Conservation (phyloP, 35 echinoderm and acorn worm species). For the Lytechinus pictus region DNA sequence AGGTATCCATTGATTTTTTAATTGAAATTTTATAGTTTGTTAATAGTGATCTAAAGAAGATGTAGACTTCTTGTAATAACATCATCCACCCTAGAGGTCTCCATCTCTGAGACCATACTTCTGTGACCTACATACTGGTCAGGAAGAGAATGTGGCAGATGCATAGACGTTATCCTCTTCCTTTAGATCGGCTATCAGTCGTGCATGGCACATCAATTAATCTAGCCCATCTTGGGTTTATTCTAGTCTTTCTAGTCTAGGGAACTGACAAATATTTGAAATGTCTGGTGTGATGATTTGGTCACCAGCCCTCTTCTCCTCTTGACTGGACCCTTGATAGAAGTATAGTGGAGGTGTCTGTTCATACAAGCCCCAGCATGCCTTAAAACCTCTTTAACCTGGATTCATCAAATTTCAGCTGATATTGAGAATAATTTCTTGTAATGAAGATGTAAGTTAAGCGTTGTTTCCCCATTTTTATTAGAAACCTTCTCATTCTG, state of each 20-base stretch:
- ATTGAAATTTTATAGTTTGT: too few species aligned
- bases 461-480: too few species aligned
- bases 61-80: not conserved
- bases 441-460: too few species aligned
- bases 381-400: too few species aligned
- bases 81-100: too few species aligned
- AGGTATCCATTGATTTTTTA: too few species aligned
- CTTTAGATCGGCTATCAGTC: not conserved
- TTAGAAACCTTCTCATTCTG: too few species aligned
- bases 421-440: too few species aligned
- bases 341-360: not conserved
- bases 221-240: not conserved
- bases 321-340: not conserved
- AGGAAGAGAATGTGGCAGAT: not conserved
- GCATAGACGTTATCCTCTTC: not conserved
- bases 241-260: not conserved
- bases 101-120: not conserved
- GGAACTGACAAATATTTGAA: not conserved
- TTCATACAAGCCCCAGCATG: not conserved
- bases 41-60: not conserved
- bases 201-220: conserved; percentile 11
- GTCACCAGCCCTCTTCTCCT: not conserved
- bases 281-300: not conserved
- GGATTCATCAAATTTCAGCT: too few species aligned
- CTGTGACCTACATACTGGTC: not conserved